Conservation (phyloP, 1,140 invertebrate genomes). For the Zaprionus ornatus region DNA sequence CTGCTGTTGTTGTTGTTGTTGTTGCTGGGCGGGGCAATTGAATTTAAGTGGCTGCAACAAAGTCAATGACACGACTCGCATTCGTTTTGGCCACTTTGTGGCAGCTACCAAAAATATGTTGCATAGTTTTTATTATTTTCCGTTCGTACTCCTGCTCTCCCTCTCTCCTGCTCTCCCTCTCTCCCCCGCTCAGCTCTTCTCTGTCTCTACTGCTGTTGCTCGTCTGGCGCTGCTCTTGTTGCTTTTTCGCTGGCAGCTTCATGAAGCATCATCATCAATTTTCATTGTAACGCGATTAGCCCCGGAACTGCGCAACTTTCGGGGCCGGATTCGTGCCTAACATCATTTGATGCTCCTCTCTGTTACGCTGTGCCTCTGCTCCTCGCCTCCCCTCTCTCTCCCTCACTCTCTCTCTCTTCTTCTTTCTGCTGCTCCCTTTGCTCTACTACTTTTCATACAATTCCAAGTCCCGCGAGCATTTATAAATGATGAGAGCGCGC, state of each 20-base stretch:
- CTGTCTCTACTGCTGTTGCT: conserved; percentile 6
- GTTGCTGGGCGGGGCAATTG: conserved; percentile 56
- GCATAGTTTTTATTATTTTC: conserved; percentile 53
- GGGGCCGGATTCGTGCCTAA: conserved; percentile 62
- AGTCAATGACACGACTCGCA: conserved; percentile 67
- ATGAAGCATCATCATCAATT: conserved; percentile 72
- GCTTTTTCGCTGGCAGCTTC: conserved; percentile 18
- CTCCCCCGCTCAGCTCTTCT: no score
- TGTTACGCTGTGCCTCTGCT: not conserved
- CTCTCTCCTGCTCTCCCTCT: conserved; percentile 3
- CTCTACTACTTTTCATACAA: not conserved
- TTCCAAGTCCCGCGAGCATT: conserved; percentile 54
- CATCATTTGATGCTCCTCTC: conserved; percentile 56
- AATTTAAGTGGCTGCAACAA: conserved; percentile 75
- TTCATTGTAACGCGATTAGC: conserved; percentile 80
- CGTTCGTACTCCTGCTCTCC: not conserved
- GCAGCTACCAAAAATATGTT: conserved; percentile 66
- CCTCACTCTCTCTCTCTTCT: not conserved
- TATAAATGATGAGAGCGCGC: conserved; percentile 77
- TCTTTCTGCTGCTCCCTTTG: no score
- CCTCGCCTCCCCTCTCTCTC: not conserved
- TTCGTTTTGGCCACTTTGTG: conserved; percentile 61
- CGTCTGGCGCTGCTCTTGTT: conserved; percentile 26
- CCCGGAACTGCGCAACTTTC: conserved; percentile 27
- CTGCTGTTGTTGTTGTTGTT: conserved; percentile 47